Base-by-base conservation (phyloP, 2,888 invertebrate genomes). In the Drosophila putrida region DNA sequence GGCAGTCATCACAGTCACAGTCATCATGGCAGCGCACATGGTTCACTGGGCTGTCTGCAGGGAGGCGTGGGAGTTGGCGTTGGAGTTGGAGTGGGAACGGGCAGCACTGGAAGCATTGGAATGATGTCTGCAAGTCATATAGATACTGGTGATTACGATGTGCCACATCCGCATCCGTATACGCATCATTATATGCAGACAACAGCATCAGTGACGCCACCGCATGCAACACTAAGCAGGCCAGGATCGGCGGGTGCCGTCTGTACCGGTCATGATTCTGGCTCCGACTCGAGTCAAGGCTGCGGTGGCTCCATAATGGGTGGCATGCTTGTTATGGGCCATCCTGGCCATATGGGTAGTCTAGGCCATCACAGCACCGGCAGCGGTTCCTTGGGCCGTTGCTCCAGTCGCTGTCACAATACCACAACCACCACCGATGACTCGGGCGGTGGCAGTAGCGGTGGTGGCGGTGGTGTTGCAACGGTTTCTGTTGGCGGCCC, bases 181-280 rank as follows among this genome's bases (percentile, higher is more conserved):
- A 93, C 93, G 54, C 93, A 93, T 87, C 93, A 93, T 77, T 93
- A 93, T 74, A 93, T 93, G 92, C 92, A 93, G 78, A 92, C 93
- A 46, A 90, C 92, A 54, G 76, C 87, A 20, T 92, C 93, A 51
- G 91, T 92, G 78, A 92, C 92, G 58, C 92, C 93, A 66, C 93
- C 92, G 57, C 92, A 92, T 77, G 90, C 92, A 46, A 91, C 92
- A 39, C 88, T 93, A 74, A 93, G 91, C 84, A 83, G 92, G 44
- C 92, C 92, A 8, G 92, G 92, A 49, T 92, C 92, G 63, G 92
- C 92, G 11, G 92, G 93, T 55, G 91, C 91, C 72, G 87, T 87
- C 9, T 93, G 93, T 78, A 89, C 92, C 31, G 92, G 91, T 13
- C 93, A 92, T 68, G 93, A 93, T 60, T 93, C 93, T 20, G 93